A percentile compares a stretch with the other conserved stretches of the same genome.
phyloP scores from a whole-genome alignment of 2,113 vertebrate species.

The Emydura subglobosa region DNA sequence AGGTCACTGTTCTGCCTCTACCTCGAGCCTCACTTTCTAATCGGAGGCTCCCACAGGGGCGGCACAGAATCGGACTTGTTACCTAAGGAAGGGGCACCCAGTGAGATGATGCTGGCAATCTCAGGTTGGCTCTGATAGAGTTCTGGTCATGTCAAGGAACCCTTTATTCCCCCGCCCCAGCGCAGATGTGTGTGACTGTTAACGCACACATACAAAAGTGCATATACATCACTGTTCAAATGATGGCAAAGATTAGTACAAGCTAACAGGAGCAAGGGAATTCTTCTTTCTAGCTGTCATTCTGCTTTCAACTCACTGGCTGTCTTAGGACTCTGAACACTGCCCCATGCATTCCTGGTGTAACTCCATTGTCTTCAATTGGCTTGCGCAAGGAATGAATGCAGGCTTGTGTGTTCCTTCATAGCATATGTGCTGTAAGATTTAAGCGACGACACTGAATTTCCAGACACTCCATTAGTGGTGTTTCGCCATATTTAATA shows the following conservation, averaged over 20 bases:
- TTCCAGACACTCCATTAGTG: not conserved
- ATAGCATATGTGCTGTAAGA: fast-evolving
- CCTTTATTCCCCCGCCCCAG: too few species aligned
- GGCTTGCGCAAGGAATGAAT: not conserved
- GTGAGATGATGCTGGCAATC: too few species aligned
- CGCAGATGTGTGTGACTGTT: too few species aligned
- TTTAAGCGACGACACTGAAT: fast-evolving
- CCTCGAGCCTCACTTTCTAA: too few species aligned
- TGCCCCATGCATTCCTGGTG: fast-evolving
- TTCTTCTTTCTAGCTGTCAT: not conserved
- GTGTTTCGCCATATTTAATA: not conserved
- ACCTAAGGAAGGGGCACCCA: too few species aligned
- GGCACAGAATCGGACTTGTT: too few species aligned
- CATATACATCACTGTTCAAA: not conserved
- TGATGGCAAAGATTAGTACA: not conserved
- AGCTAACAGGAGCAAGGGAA: not conserved
- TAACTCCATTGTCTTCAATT: not conserved
- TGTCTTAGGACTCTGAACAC: not conserved
- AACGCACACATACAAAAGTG: too few species aligned
- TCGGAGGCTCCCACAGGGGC: too few species aligned
- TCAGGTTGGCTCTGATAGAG: too few species aligned
- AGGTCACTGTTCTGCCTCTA: too few species aligned
- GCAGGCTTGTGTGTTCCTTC: not conserved
- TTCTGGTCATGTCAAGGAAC: too few species aligned
- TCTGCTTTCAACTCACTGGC: not conserved